Evolutionary conservation across 2,888 invertebrate genomes (phyloP).

Genomic region (Agapostemon virescens): DNA sequence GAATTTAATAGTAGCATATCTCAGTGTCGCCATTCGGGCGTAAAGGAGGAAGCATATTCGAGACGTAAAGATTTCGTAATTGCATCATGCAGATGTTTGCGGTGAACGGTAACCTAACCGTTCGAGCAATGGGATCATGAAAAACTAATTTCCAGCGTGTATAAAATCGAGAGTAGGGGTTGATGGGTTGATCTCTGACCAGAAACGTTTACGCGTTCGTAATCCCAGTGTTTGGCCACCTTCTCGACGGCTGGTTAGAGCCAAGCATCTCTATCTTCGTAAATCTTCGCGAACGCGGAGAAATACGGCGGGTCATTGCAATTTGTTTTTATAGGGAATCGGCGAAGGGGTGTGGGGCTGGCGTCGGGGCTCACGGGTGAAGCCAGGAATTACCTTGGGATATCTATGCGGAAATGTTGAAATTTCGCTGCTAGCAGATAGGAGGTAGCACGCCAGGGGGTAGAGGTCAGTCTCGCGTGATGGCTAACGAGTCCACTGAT

Average conservation of each 20-base stretch:
- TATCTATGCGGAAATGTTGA: slow-evolving; percentile 65
- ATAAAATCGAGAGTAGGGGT: slow-evolving; percentile 30
- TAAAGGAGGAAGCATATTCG: neutral
- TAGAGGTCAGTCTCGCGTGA: slow-evolving; percentile 67
- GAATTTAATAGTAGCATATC: no score
- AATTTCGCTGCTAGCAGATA: slow-evolving; percentile 61
- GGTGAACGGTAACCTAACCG: neutral
- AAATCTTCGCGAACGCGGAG: slow-evolving; percentile 61
- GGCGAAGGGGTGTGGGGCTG: slow-evolving; percentile 1
- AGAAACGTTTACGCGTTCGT: neutral
- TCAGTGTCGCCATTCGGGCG: no score
- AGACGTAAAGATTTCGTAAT: neutral
- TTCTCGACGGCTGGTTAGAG: slow-evolving; percentile 24
- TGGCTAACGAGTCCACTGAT: slow-evolving; percentile 69
- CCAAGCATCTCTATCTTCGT: slow-evolving; percentile 51
- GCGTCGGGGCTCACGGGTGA: slow-evolving; percentile 34
- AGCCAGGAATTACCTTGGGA: slow-evolving; percentile 62
- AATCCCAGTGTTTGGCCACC: slow-evolving; percentile 17
- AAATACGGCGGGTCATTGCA: slow-evolving; percentile 62
- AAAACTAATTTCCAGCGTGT: slow-evolving; percentile 64
- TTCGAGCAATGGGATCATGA: slow-evolving; percentile 2
- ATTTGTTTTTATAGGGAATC: slow-evolving; percentile 72
- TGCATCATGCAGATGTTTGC: neutral
- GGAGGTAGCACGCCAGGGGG: slow-evolving; percentile 42
- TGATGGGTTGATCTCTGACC: neutral